Conservation (phyloP, 37 sponge, comb jelly and placozoan species). For the Beroe forskalii region DNA sequence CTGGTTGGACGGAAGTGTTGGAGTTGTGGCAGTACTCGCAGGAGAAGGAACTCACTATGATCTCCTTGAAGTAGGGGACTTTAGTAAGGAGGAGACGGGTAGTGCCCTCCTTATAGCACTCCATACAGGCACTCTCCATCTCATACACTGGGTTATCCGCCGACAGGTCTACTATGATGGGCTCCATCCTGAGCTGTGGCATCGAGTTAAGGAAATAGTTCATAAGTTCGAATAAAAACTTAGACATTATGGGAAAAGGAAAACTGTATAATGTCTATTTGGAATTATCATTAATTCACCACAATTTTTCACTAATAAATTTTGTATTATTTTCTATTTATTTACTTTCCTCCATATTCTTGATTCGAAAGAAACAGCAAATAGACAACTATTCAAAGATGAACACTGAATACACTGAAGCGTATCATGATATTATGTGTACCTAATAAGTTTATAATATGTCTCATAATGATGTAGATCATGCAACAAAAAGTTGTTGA, state of each 20-base stretch:
- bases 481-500: too few species aligned
- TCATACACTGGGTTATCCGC: slow-evolving; percentile 51
- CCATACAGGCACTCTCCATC: slow-evolving; percentile 11
- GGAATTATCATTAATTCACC: background rate
- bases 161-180: slow-evolving; percentile 42
- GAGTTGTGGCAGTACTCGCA: slow-evolving; percentile 81
- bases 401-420: too few species aligned
- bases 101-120: slow-evolving; percentile 71
- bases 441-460: too few species aligned
- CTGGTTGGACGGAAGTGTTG: slow-evolving; percentile 82
- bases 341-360: too few species aligned
- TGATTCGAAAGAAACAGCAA: too few species aligned
- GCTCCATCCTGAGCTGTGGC: slow-evolving; percentile 20
- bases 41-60: slow-evolving; percentile 80
- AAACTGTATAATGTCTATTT: background rate
- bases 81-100: slow-evolving; percentile 84
- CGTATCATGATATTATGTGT: too few species aligned
- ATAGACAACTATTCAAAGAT: too few species aligned
- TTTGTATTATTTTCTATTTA: too few species aligned
- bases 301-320: too few species aligned
- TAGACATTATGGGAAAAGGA: background rate
- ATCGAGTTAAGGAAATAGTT: background rate
- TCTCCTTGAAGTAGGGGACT: slow-evolving; percentile 93
- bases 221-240: background rate
- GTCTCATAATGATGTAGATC: too few species aligned